phyloP scores from a whole-genome alignment of 1,140 invertebrate species.

The Monomorium pharaonis region DNA sequence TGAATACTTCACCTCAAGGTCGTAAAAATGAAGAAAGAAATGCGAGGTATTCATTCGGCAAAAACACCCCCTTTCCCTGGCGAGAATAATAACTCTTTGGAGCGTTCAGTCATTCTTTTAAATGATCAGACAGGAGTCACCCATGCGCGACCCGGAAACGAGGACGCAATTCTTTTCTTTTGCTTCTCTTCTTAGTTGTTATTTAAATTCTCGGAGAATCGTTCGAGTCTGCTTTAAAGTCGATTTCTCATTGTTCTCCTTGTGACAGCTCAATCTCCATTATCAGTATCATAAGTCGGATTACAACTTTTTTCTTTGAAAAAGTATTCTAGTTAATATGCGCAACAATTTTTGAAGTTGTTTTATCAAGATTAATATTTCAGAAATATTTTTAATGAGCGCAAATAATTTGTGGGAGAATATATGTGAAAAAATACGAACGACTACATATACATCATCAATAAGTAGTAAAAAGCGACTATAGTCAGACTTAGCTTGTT shows the following conservation, averaged over 20 bases:
- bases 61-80: slow-evolving; percentile 38
- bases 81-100: slow-evolving; percentile 6
- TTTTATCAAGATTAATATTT: neutral
- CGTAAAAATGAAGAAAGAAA: slow-evolving; percentile 22
- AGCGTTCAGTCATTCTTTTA: neutral
- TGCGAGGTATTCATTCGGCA: slow-evolving; percentile 29
- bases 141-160: slow-evolving; percentile 35
- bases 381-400: neutral
- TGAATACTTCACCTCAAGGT: slow-evolving; percentile 35
- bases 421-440: neutral
- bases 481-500: slow-evolving; percentile 48
- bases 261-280: neutral
- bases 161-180: slow-evolving; percentile 26
- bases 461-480: neutral
- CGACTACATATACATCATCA: no score
- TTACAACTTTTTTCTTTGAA: neutral
- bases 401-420: neutral
- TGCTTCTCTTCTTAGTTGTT: slow-evolving; percentile 1
- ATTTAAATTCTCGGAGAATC: slow-evolving; percentile 21
- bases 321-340: neutral
- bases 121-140: slow-evolving; percentile 26
- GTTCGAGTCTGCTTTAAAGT: neutral
- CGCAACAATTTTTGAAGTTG: neutral
- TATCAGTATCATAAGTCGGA: slow-evolving; percentile 18
- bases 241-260: neutral